phyloP scores from a whole-genome alignment of 2,113 vertebrate species.

The Ceyx margarethae region DNA sequence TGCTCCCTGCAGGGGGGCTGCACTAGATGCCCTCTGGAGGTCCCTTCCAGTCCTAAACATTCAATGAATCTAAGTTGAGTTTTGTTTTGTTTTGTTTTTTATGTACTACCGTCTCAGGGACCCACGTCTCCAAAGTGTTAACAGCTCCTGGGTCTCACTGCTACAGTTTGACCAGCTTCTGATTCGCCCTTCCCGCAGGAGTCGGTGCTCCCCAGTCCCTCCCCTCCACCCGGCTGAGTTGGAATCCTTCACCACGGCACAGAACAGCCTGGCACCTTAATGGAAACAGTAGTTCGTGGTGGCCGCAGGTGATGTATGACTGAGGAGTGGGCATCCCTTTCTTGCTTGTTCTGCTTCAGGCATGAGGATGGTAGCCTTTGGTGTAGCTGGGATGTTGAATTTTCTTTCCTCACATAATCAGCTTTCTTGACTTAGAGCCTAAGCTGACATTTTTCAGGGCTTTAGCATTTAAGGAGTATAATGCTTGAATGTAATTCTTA shows the following conservation, averaged over 20 bases:
- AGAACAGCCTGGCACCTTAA: background rate
- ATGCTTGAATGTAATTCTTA: background rate
- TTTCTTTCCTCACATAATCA: rapidly evolving
- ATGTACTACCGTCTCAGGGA: background rate
- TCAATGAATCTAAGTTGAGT: too few species aligned
- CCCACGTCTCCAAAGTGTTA: too few species aligned
- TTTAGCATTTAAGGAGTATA: background rate
- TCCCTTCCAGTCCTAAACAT: too few species aligned
- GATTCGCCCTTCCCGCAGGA: background rate
- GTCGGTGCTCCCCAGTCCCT: background rate
- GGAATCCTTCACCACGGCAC: background rate
- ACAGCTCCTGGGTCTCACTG: background rate
- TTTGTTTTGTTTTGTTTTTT: too few species aligned
- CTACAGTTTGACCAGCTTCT: background rate
- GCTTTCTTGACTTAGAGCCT: background rate
- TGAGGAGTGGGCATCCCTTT: background rate
- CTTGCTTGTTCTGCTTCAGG: background rate
- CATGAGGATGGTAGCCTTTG: background rate
- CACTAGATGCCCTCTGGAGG: too few species aligned
- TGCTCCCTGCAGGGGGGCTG: too few species aligned
- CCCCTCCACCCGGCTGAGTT: background rate
- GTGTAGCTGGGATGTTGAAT: background rate
- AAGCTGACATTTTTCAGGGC: background rate
- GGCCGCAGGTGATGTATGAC: background rate
- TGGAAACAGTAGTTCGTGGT: background rate